Conservation (phyloP, 1,140 invertebrate species). For the Drosophila murphyi region DNA sequence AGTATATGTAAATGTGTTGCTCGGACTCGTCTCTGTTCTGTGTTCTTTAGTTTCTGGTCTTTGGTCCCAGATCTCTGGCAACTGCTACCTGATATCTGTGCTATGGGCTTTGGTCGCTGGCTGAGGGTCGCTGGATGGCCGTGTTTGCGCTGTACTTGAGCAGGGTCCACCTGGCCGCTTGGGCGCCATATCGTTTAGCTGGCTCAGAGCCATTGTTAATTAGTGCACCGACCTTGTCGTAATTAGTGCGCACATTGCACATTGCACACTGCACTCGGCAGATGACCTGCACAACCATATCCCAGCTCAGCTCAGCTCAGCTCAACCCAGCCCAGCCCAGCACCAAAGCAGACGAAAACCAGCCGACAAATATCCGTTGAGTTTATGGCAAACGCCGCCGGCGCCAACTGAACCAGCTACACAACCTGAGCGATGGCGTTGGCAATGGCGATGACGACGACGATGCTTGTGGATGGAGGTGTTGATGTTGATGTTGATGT, state of each 20-base stretch:
- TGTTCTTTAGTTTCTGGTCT: constrained; percentile 5
- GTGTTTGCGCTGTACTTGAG: constrained; percentile 20
- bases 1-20: too few species aligned
- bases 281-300: not conserved
- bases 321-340: not conserved
- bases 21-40: constrained; percentile 2
- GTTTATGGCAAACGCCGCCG: constrained; percentile 53
- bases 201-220: constrained; percentile 78
- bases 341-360: constrained; percentile 2
- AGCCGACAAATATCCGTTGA: constrained; percentile 53
- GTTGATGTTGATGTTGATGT: constrained; percentile 1
- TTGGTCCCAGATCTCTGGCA: constrained; percentile 10
- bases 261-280: constrained; percentile 2
- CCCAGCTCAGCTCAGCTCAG: not conserved
- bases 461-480: not conserved
- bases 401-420: constrained; percentile 5
- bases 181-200: constrained; percentile 63
- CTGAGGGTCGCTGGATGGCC: constrained; percentile 3
- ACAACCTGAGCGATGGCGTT: not conserved
- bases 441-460: not conserved
- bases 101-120: not conserved
- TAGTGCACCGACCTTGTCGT: constrained; percentile 76
- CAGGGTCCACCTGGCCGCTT: not conserved
- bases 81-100: constrained; percentile 7
- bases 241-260: constrained; percentile 72